Evolutionary conservation across 2,888 invertebrate genomes (phyloP).

Genomic region (Hemistola chrysoprasaria): DNA sequence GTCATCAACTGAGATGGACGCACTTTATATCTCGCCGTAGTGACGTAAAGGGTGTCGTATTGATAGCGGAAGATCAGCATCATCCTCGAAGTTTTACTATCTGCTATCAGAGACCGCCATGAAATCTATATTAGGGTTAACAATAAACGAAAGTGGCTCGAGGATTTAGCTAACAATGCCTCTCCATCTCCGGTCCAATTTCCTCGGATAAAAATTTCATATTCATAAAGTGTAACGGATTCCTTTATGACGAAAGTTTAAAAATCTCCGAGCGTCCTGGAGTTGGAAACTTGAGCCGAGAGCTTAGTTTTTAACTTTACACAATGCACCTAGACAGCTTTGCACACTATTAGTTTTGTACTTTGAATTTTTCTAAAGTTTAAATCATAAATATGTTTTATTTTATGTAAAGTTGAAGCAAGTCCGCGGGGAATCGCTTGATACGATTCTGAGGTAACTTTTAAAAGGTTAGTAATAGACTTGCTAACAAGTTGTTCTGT

Average conservation of each 20-base stretch:
- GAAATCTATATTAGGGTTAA: no score
- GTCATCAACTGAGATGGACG: no score
- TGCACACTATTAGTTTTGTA: slow-evolving; percentile 53
- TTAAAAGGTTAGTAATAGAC: slow-evolving; percentile 23
- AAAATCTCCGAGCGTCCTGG: slow-evolving; percentile 53
- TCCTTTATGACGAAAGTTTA: slow-evolving; percentile 72
- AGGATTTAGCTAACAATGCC: background rate
- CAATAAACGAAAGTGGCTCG: slow-evolving; percentile 1
- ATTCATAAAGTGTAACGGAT: slow-evolving; percentile 66
- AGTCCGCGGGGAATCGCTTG: slow-evolving; percentile 19
- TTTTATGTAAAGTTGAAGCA: slow-evolving; percentile 21
- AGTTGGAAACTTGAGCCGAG: slow-evolving; percentile 32
- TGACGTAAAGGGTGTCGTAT: background rate
- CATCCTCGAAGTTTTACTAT: no score
- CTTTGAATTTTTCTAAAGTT: slow-evolving; percentile 35
- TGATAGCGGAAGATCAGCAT: slow-evolving; percentile 3
- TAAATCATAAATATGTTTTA: slow-evolving; percentile 30
- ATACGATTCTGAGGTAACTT: slow-evolving; percentile 18
- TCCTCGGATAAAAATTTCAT: slow-evolving; percentile 52
- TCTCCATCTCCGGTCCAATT: slow-evolving; percentile 39
- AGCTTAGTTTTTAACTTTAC: slow-evolving; percentile 47
- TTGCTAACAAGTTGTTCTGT: slow-evolving; percentile 18
- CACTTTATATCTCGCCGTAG: no score
- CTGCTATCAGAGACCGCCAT: no score
- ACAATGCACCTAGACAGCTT: slow-evolving; percentile 47